Conservation (phyloP, 1,140 invertebrate species). For the Hesperophylax magnus region DNA sequence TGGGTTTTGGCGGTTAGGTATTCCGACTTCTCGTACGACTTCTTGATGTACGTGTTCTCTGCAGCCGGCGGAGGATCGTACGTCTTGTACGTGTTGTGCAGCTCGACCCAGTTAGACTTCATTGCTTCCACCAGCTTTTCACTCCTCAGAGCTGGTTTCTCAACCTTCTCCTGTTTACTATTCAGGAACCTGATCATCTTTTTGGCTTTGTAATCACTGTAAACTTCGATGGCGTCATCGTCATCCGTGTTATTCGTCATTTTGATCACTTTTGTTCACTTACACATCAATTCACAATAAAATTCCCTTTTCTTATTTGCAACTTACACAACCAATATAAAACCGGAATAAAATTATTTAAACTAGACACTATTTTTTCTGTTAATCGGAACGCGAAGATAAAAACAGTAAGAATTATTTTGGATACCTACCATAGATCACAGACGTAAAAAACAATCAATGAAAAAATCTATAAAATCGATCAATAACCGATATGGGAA, state of each 20-base stretch:
- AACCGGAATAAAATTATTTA: too few species aligned
- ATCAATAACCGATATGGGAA: neutral
- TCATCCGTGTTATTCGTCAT: conserved; percentile 57
- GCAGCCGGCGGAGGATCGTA: conserved; percentile 47
- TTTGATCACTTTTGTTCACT: conserved; percentile 31
- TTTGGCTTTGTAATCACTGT: conserved; percentile 57
- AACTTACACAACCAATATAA: too few species aligned
- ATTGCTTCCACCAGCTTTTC: conserved; percentile 54
- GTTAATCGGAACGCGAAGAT: too few species aligned
- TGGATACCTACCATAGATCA: too few species aligned
- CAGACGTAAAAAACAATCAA: neutral
- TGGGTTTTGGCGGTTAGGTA: conserved; percentile 39
- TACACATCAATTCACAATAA: neutral
- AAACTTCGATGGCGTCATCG: conserved; percentile 55
- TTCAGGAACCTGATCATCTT: conserved; percentile 55
- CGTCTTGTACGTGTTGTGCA: conserved; percentile 54
- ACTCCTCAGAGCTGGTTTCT: conserved; percentile 50
- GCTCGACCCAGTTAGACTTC: conserved; percentile 55
- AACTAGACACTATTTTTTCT: too few species aligned
- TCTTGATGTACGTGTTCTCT: conserved; percentile 32
- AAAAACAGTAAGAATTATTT: too few species aligned
- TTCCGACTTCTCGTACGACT: conserved; percentile 41
- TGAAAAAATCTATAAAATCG: neutral
- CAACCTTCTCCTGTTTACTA: conserved; percentile 49
- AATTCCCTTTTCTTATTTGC: too few species aligned